These are phyloP conservation scores for Drosophila suboccidentalis DNA, from an alignment of 2,888 invertebrate genomes.

Conservation along the genomic window DNA sequence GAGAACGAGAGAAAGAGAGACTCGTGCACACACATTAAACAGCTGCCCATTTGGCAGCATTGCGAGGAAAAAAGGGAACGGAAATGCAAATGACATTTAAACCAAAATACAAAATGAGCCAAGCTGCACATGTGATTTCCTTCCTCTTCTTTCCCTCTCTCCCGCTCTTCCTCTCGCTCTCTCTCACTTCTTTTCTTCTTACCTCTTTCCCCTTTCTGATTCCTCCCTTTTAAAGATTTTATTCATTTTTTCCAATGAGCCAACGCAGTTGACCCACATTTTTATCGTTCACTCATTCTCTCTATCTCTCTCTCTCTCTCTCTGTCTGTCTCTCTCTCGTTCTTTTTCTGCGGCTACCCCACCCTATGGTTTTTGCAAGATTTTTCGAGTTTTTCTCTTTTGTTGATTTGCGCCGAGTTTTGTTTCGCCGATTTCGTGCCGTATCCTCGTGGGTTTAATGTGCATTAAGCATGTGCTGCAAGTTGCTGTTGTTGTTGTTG, in stretches of 20 bases:
- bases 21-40: slow-evolving; percentile 34
- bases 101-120: slow-evolving; percentile 46
- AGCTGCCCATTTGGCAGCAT: slow-evolving; percentile 61
- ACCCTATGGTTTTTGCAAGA: slow-evolving; percentile 13
- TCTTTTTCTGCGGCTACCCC: too few species aligned
- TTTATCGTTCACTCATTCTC: slow-evolving; percentile 9
- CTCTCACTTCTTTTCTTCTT: not conserved
- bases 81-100: slow-evolving; percentile 77
- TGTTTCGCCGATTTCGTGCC: slow-evolving; percentile 35
- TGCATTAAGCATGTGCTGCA: slow-evolving; percentile 47
- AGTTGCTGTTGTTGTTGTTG: slow-evolving; percentile 22
- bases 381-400: slow-evolving; percentile 32
- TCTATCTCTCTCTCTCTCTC: not conserved
- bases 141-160: not conserved
- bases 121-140: slow-evolving; percentile 52
- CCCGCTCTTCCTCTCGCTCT: not conserved
- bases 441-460: slow-evolving; percentile 43
- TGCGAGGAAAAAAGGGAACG: slow-evolving; percentile 10
- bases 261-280: slow-evolving; percentile 72
- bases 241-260: slow-evolving; percentile 52
- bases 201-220: not conserved
- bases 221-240: slow-evolving; percentile 1
- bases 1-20: not conserved
- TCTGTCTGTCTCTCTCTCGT: too few species aligned
- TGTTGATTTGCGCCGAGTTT: slow-evolving; percentile 62